phyloP scores from a whole-genome alignment of 2,797 vertebrate genomes.

The Enteromius viviparus region DNA sequence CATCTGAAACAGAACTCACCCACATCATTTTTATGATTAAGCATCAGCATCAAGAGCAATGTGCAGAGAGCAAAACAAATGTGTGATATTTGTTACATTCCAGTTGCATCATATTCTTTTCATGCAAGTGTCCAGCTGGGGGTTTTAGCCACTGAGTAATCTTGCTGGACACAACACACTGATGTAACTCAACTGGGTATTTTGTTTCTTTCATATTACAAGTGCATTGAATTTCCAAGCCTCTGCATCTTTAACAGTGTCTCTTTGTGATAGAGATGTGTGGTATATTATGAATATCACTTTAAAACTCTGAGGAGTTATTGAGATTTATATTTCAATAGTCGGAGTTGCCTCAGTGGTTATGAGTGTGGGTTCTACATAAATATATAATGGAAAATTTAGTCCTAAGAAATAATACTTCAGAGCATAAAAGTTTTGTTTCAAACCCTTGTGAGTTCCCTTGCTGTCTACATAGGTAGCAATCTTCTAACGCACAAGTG shows the following conservation, averaged over 20 bases:
- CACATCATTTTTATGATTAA: neutral
- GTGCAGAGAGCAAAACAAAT: conserved; percentile 25
- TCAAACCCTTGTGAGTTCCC: neutral
- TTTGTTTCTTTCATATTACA: neutral
- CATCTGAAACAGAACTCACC: neutral
- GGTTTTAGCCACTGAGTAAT: conserved; percentile 15
- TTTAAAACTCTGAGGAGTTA: neutral
- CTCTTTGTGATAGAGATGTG: neutral
- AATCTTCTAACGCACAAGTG: neutral
- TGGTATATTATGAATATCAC: neutral
- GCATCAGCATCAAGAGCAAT: neutral
- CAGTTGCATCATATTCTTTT: conserved; percentile 51
- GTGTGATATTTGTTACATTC: conserved; percentile 36
- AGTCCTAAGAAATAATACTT: neutral
- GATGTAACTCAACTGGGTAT: conserved; percentile 9
- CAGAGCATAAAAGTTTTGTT: neutral
- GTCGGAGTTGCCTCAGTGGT: neutral
- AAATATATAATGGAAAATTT: neutral
- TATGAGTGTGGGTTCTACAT: too few species aligned
- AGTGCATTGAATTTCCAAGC: neutral
- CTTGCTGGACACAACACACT: conserved; percentile 15
- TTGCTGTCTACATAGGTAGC: neutral
- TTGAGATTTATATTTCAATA: neutral
- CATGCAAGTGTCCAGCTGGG: conserved; percentile 24
- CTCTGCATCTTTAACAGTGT: neutral